Evolutionary conservation across 1,140 invertebrate species (phyloP).

Genomic region (Neomicropteryx cornuta): DNA sequence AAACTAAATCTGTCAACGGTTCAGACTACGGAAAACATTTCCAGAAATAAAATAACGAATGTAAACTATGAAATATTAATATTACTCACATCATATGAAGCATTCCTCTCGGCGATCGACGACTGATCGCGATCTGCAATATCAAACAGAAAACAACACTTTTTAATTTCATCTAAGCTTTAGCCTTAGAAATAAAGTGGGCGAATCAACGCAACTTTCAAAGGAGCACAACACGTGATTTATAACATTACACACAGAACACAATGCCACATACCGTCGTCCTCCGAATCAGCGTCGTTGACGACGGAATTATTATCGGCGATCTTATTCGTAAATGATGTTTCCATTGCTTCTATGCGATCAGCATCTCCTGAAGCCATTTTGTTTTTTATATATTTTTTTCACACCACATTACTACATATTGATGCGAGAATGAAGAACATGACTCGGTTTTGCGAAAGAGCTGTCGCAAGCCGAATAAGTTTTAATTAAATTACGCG

Average conservation of each 20-base stretch:
- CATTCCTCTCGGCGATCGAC: constrained; percentile 35
- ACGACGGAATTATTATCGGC: constrained; percentile 23
- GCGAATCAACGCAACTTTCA: constrained; percentile 16
- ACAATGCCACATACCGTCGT: constrained; percentile 24
- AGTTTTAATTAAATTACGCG: too few relatives aligned
- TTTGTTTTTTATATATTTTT: constrained; percentile 42
- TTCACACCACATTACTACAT: too few relatives aligned
- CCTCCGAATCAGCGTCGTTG: constrained; percentile 28
- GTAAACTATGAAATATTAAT: too few relatives aligned
- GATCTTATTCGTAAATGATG: constrained; percentile 24
- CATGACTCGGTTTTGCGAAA: too few relatives aligned
- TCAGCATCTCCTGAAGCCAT: constrained; percentile 54
- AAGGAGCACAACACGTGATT: constrained; percentile 15
- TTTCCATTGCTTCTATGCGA: constrained; percentile 37
- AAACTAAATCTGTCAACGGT: too few relatives aligned
- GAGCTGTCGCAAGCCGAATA: too few relatives aligned
- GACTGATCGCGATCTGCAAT: constrained; percentile 32
- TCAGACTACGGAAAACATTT: too few relatives aligned
- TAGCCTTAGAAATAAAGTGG: too few relatives aligned
- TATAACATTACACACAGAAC: neutral
- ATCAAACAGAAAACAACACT: constrained; percentile 17
- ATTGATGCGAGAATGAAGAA: too few relatives aligned
- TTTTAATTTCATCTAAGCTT: too few relatives aligned
- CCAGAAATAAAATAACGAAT: too few relatives aligned
- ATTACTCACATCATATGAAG: constrained; percentile 34